Evolutionary conservation across 2,888 invertebrate genomes (phyloP), one percentile per base, ranked within the genome.

Genomic region (Ypsolopha scabrella): DNA sequence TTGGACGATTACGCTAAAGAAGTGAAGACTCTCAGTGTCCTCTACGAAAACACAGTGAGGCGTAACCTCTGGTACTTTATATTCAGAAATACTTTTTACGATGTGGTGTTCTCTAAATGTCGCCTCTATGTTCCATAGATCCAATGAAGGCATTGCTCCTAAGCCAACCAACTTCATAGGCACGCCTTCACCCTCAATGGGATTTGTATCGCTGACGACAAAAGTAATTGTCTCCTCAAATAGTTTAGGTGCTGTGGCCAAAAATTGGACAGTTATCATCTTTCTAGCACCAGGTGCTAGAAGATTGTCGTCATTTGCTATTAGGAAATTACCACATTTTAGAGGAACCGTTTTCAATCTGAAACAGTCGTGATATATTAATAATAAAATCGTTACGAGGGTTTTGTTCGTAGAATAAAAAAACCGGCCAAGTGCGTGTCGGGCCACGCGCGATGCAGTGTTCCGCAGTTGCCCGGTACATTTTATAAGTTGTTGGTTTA

Each of bases 31-130:
- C 10, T 77, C 82, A 0, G 82, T 76, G 54, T 85, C 80, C 61
- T 86, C 86, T 7, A 68, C 70, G 56, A 86, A 85, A 2, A 86
- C 77, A 52, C 85, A 85, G 63, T 86, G 86, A 8, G 85, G 74
- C 6, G 75, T 72, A 4, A 85, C 85, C 76, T 87, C 85, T 1
- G 80, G 83, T 41, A 80, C 76, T 60, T 80, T 72, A 56, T 89
- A 88, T 54, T 90, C 88, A 0, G 75, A 62, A 47, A 88, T 60
- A 52, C 71, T 76, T 60, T 89, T 83, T 0, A 90, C 87, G 53
- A 91, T 79, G 14, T 88, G 77, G 60, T 89, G 89, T 65, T 90
- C 89, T 54, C 83, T 80, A 63, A 91, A 91, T 0, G 91, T 89
- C 2, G 78, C 82, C 51, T 87, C 80, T 24, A 87, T 65, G 63